Evolutionary conservation across 2,888 invertebrate genomes (phyloP).

Genomic region (Pachydiplax longipennis): DNA sequence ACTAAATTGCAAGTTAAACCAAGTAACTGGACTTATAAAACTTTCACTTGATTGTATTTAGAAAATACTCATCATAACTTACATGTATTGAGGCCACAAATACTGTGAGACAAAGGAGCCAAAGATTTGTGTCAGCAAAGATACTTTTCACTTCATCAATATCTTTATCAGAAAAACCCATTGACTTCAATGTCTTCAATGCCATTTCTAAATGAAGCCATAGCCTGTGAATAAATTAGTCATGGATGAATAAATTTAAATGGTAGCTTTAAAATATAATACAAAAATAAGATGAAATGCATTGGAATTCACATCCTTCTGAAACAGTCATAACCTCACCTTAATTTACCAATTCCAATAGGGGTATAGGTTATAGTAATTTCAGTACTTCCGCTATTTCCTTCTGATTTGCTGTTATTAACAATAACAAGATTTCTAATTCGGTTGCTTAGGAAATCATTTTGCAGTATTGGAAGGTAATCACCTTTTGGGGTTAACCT

Average conservation of each 20-base stretch:
- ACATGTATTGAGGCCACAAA: slow-evolving; percentile 93
- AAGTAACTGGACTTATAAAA: no score
- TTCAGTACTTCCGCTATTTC: slow-evolving; percentile 59
- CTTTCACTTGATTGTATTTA: not conserved
- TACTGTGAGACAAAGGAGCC: slow-evolving; percentile 87
- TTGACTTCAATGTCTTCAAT: slow-evolving; percentile 71
- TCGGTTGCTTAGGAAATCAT: slow-evolving; percentile 84
- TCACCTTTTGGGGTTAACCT: slow-evolving; percentile 68
- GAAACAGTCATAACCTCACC: slow-evolving; percentile 40
- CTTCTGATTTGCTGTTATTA: slow-evolving; percentile 65
- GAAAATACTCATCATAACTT: slow-evolving; percentile 60
- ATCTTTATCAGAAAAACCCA: slow-evolving; percentile 93
- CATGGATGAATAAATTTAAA: not conserved
- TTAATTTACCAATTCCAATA: slow-evolving; percentile 77
- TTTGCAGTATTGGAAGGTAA: slow-evolving; percentile 83
- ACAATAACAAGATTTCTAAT: slow-evolving; percentile 76
- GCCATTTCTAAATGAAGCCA: slow-evolving; percentile 80
- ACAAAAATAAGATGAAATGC: not conserved
- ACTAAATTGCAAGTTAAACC: no score
- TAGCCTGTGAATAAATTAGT: slow-evolving; percentile 62
- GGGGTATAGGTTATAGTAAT: slow-evolving; percentile 77
- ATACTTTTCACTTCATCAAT: slow-evolving; percentile 96
- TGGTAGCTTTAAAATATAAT: not conserved
- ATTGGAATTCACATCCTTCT: no score
- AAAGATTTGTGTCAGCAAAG: slow-evolving; percentile 94